These are phyloP conservation scores for Graphium colonna DNA, from an alignment of 2,888 invertebrate species.

Conservation along the genomic window DNA sequence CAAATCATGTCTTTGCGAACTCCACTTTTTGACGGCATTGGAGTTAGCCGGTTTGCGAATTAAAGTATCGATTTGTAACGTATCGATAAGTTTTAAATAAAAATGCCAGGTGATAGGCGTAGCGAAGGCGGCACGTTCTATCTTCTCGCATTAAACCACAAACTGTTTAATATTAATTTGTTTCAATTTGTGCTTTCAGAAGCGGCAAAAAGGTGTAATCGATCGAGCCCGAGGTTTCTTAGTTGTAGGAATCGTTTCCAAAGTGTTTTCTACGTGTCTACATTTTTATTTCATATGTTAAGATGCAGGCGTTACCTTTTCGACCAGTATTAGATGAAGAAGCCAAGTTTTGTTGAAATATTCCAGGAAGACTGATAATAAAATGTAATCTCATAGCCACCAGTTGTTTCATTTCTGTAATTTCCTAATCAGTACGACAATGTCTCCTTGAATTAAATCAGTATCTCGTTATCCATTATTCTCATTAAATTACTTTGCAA, in stretches of 20 bases:
- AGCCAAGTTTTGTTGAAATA: background rate
- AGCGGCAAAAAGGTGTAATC: constrained; percentile 52
- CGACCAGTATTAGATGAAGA: background rate
- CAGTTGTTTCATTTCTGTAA: background rate
- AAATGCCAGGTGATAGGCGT: no score
- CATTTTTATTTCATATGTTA: no score
- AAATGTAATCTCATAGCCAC: background rate
- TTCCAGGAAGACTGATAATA: background rate
- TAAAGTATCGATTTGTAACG: no score
- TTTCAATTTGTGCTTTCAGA: constrained; percentile 40
- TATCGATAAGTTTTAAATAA: background rate
- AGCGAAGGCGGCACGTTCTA: no score
- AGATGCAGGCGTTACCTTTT: no score
- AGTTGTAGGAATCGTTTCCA: background rate
- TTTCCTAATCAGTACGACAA: background rate
- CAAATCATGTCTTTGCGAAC: no score
- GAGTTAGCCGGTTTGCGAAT: no score
- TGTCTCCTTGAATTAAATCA: background rate
- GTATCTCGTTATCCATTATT: no score
- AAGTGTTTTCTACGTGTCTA: background rate
- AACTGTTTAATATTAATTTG: background rate
- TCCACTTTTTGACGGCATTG: no score
- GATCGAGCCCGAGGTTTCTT: background rate
- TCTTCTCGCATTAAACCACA: no score
- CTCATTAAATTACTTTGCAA: no score